Percentiles rank a stretch among this genome's conserved stretches.
Conservation (phyloP, 1,140 invertebrate genomes). For the Bombus cullumanus region DNA sequence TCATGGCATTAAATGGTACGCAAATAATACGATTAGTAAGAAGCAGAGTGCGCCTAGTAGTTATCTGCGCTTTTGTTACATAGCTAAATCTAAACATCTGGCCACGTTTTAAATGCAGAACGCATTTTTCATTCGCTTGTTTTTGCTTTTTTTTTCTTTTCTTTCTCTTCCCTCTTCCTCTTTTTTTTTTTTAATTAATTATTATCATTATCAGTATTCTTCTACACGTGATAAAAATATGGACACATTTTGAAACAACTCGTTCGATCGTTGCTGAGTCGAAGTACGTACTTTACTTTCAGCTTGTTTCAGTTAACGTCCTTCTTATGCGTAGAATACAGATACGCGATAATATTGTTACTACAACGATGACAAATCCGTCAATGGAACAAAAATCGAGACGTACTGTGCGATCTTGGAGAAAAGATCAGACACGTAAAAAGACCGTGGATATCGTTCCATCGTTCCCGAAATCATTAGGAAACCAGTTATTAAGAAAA, state of each 20-base stretch:
- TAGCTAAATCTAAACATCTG: slow-evolving; percentile 43
- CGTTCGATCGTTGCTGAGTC: not conserved
- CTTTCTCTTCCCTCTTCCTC: not conserved
- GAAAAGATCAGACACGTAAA: not conserved
- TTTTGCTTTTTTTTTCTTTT: not conserved
- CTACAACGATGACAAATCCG: not conserved
- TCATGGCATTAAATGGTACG: slow-evolving; percentile 58
- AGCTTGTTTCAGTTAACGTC: not conserved
- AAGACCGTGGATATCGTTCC: not conserved
- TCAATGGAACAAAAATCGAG: not conserved
- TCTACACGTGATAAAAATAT: not conserved
- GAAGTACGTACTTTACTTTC: not conserved
- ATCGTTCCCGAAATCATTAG: not conserved
- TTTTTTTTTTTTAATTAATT: not conserved
- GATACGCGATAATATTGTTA: not conserved
- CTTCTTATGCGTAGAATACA: not conserved
- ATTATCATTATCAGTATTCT: not conserved
- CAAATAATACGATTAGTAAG: slow-evolving; percentile 71
- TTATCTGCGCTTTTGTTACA: slow-evolving; percentile 43
- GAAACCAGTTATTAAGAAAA: not conserved
- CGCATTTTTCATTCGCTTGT: slow-evolving; percentile 8
- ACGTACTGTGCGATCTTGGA: not conserved
- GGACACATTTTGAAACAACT: not conserved
- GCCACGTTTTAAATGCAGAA: slow-evolving; percentile 62
- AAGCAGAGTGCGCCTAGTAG: slow-evolving; percentile 75